These are phyloP conservation scores for Oncorhynchus tshawytscha DNA, from an alignment of 2,113 vertebrate genomes.

Conservation along the genomic window DNA sequence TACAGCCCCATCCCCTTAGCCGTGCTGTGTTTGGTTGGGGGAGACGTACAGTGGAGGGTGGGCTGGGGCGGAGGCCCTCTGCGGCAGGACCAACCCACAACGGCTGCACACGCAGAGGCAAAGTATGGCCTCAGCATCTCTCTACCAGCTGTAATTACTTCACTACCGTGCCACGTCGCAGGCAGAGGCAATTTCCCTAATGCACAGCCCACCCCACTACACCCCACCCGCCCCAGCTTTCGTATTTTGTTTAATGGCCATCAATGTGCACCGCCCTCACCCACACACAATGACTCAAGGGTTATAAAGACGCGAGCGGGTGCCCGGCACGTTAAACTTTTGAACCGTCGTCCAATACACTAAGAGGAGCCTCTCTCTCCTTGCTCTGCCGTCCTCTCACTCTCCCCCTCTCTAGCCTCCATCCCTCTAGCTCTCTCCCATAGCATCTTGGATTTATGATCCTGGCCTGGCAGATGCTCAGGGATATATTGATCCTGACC, in stretches of 20 bases:
- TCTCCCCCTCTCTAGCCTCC: not conserved
- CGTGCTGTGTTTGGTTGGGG: constrained; percentile 2
- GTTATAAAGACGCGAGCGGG: constrained; percentile 64
- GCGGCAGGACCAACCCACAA: constrained; percentile 17
- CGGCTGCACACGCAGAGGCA: constrained; percentile 19
- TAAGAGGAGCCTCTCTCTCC: constrained; percentile 38
- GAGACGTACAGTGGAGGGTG: not conserved
- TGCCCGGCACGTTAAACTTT: constrained; percentile 62
- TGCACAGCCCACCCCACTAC: constrained; percentile 30
- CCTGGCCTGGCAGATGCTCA: constrained; percentile 29
- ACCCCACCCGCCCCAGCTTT: not conserved
- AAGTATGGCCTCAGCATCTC: constrained; percentile 34
- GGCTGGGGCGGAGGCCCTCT: constrained; percentile 45
- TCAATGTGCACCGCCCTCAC: constrained; percentile 46
- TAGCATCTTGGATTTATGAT: constrained; percentile 41
- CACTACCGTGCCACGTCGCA: constrained; percentile 38
- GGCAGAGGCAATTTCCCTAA: constrained; percentile 54
- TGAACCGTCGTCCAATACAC: constrained; percentile 66
- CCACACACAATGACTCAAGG: constrained; percentile 66
- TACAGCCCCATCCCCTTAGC: constrained; percentile 39
- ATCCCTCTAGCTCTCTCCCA: not conserved
- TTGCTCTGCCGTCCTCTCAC: constrained; percentile 5
- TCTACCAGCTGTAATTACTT: constrained; percentile 50
- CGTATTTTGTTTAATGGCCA: constrained; percentile 46
- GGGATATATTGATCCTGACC: constrained; percentile 52